A percentile compares a stretch with the other conserved stretches of the same genome.
phyloP scores from a whole-genome alignment of 2,888 invertebrate genomes.

The Dasypogon diadema region DNA sequence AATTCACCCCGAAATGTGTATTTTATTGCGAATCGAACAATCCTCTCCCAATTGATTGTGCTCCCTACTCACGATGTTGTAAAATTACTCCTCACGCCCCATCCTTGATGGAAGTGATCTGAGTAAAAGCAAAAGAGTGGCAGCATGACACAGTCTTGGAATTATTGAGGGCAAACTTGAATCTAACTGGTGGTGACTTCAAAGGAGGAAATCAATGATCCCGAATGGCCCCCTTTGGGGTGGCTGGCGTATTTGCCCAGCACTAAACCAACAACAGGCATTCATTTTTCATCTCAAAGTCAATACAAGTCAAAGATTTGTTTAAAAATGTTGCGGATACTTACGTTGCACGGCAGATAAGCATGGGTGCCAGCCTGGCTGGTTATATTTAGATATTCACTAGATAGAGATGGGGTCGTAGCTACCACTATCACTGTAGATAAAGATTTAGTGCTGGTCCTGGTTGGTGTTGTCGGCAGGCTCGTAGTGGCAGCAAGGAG shows the following conservation, averaged over 20 bases:
- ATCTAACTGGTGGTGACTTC: background rate
- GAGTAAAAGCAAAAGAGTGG: slow-evolving; percentile 6
- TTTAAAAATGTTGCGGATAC: slow-evolving; percentile 58
- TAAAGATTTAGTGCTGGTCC: slow-evolving; percentile 33
- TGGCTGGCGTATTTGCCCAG: slow-evolving; percentile 1
- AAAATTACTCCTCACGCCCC: background rate
- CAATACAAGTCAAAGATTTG: slow-evolving; percentile 37
- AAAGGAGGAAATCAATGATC: slow-evolving; percentile 13
- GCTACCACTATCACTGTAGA: background rate
- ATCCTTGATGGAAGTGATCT: background rate
- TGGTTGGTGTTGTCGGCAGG: slow-evolving; percentile 59
- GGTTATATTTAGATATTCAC: slow-evolving; percentile 54
- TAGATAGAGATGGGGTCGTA: background rate
- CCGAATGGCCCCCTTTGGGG: background rate
- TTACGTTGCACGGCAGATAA: slow-evolving; percentile 88
- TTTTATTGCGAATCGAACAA: slow-evolving; percentile 19
- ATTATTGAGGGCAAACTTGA: slow-evolving; percentile 32
- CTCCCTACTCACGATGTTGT: background rate
- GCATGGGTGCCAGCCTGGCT: slow-evolving; percentile 72
- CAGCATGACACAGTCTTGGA: slow-evolving; percentile 13
- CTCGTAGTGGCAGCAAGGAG: slow-evolving; percentile 54
- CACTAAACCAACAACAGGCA: slow-evolving; percentile 33
- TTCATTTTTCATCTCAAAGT: slow-evolving; percentile 46
- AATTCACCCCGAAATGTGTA: slow-evolving; percentile 1
- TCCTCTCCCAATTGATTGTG: background rate